A percentile compares a stretch with the other conserved stretches of the same genome.
These are phyloP conservation scores for Tiliacea aurago DNA, from an alignment of 2,888 invertebrate genomes.

Conservation along the genomic window DNA sequence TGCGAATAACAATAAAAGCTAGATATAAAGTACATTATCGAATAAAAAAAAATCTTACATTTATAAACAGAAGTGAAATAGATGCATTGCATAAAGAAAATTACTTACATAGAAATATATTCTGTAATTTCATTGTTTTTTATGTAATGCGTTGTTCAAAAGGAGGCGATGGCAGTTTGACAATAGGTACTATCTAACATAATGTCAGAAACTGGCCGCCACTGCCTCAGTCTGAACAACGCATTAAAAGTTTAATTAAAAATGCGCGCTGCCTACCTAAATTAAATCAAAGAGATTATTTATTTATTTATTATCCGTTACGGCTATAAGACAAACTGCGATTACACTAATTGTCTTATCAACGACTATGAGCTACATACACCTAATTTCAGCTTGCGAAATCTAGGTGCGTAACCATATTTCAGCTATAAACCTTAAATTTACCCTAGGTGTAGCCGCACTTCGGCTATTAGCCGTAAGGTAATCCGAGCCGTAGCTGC, in stretches of 20 bases:
- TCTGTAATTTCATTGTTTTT: conserved; percentile 5
- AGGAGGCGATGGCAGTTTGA: neutral
- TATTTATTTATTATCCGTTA: neutral
- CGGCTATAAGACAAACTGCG: neutral
- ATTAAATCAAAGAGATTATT: conserved; percentile 25
- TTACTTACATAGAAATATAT: conserved; percentile 6
- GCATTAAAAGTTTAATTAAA: neutral
- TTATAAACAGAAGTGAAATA: conserved; percentile 31
- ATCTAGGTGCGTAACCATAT: conserved; percentile 1
- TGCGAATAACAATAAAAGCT: conserved; percentile 44
- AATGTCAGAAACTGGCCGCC: neutral
- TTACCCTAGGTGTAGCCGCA: neutral
- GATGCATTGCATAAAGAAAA: conserved; percentile 20
- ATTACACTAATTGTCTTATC: conserved; percentile 3
- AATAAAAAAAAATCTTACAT: conserved; percentile 20
- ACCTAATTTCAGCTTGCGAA: conserved; percentile 19
- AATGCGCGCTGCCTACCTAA: neutral
- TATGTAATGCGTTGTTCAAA: neutral
- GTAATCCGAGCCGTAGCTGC: neutral
- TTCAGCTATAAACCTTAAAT: neutral
- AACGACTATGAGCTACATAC: conserved; percentile 10
- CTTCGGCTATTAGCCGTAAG: neutral
- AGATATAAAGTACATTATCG: conserved; percentile 26
- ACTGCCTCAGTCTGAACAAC: conserved; percentile 3
- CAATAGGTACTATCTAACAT: neutral